These are phyloP conservation scores for Probaryconus sp. DNA, from an alignment of 1,140 invertebrate species.

Conservation along the genomic window DNA sequence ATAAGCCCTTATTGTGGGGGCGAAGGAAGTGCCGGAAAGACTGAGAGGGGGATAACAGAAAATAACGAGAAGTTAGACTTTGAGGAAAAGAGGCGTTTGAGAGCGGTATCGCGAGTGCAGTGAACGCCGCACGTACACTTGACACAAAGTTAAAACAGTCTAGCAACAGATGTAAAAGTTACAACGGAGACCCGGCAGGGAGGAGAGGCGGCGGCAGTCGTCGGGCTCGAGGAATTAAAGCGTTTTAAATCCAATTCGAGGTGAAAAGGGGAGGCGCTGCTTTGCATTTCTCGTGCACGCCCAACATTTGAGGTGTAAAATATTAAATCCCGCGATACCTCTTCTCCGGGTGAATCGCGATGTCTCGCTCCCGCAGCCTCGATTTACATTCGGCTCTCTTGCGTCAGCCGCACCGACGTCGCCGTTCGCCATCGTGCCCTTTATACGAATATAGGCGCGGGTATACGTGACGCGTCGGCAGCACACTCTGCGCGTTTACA, in stretches of 20 bases:
- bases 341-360: constrained; percentile 28
- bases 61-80: too few species aligned
- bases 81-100: too few species aligned
- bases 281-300: constrained; percentile 74
- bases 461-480: constrained; percentile 56
- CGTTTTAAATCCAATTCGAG: constrained; percentile 77
- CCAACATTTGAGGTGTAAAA: constrained; percentile 78
- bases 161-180: constrained; percentile 38
- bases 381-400: constrained; percentile 59
- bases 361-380: constrained; percentile 55
- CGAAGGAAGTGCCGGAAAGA: too few species aligned
- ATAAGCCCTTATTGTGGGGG: too few species aligned
- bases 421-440: constrained; percentile 56
- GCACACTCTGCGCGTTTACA: constrained; percentile 76
- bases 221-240: constrained; percentile 73
- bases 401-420: constrained; percentile 52
- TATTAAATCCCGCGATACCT: constrained; percentile 72
- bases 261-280: constrained; percentile 64
- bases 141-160: not conserved
- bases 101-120: too few species aligned
- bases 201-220: too few species aligned
- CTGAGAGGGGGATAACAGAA: too few species aligned
- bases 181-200: constrained; percentile 43
- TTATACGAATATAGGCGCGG: constrained; percentile 61
- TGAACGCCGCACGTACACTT: not conserved